Evolutionary conservation across 2,888 invertebrate genomes (phyloP).

Genomic region (Eristalis arbustorum): DNA sequence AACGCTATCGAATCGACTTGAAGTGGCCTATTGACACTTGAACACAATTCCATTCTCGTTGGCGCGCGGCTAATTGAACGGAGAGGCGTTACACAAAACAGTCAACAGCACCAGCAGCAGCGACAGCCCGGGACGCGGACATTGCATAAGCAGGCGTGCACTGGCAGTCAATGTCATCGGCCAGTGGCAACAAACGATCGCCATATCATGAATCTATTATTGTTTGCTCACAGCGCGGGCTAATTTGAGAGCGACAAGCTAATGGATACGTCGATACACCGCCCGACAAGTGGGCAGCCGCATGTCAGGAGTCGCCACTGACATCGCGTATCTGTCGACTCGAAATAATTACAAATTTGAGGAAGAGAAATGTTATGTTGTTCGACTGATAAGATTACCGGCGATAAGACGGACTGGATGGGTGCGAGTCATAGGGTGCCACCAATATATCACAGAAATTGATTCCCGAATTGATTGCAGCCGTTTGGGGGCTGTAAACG

Average conservation of each 20-base stretch:
- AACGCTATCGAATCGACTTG: background rate
- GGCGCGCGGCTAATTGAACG: background rate
- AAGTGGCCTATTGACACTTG: background rate
- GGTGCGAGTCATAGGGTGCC: background rate
- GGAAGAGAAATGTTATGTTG: background rate
- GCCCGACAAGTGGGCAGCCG: background rate
- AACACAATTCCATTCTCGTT: background rate
- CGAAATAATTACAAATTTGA: background rate
- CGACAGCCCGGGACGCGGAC: background rate
- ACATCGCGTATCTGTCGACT: background rate
- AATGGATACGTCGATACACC: background rate
- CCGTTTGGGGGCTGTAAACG: background rate
- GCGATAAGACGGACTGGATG: background rate
- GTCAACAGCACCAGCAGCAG: background rate
- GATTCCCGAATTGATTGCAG: background rate
- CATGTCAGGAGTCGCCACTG: background rate
- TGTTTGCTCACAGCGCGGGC: background rate
- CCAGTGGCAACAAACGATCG: background rate
- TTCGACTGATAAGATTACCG: background rate
- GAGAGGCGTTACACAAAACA: background rate
- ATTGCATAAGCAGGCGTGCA: slow-evolving; percentile 11
- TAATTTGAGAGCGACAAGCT: background rate
- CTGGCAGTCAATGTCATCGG: slow-evolving; percentile 33
- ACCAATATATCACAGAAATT: background rate
- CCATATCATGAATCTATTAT: slow-evolving; percentile 9